A percentile compares a stretch with the other conserved stretches of the same genome.
These are phyloP conservation scores for Amia ocellicauda DNA, from an alignment of 2,113 vertebrate species.

Conservation along the genomic window DNA sequence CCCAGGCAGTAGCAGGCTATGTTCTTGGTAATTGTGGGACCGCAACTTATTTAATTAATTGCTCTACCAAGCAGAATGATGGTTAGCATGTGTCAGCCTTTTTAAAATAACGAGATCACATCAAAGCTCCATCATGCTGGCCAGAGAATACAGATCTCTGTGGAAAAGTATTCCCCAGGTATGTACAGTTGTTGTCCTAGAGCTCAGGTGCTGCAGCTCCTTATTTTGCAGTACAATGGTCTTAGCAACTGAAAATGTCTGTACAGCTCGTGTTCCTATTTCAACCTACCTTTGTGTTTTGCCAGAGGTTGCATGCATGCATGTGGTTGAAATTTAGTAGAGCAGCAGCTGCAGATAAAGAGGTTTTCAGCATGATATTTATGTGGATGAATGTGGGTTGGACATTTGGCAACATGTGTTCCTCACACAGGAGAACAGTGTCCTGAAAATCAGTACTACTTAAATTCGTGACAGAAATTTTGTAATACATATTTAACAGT, in stretches of 20 bases:
- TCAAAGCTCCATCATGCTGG: slow-evolving; percentile 5
- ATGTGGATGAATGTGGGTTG: too few species aligned
- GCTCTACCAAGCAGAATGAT: slow-evolving; percentile 32
- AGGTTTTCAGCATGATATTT: too few species aligned
- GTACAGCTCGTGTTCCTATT: too few species aligned
- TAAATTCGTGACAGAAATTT: too few species aligned
- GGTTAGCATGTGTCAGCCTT: slow-evolving; percentile 41
- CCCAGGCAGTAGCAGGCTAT: background rate
- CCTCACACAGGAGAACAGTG: too few species aligned
- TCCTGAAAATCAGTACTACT: too few species aligned
- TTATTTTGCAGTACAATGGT: background rate
- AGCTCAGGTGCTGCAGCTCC: background rate
- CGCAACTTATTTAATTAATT: slow-evolving; percentile 9
- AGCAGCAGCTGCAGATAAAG: background rate
- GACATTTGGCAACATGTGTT: too few species aligned
- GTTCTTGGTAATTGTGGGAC: slow-evolving; percentile 39
- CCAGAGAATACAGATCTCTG: slow-evolving; percentile 13
- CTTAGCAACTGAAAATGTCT: too few species aligned
- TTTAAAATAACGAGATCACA: slow-evolving; percentile 28
- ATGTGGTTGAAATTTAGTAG: background rate
- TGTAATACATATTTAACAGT: too few species aligned
- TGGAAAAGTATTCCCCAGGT: slow-evolving; percentile 3
- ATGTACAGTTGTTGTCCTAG: background rate
- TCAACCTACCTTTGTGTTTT: background rate
- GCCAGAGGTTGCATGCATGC: background rate